A percentile compares a stretch with the other conserved stretches of the same genome.
phyloP scores from a whole-genome alignment of 1,140 invertebrate species.

The Capitella teleta region DNA sequence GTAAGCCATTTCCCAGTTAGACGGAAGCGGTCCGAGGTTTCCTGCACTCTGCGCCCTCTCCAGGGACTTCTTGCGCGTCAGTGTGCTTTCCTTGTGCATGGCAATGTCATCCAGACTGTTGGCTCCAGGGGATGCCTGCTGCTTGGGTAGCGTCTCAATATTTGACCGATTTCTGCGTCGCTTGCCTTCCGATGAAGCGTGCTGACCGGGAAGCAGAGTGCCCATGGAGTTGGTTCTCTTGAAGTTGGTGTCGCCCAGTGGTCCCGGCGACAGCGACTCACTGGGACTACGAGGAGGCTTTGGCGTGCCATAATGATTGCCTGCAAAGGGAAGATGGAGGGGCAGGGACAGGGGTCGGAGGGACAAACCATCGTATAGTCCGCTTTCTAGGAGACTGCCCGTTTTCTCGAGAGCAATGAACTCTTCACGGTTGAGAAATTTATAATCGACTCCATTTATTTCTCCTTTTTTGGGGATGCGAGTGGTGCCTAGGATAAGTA shows the following conservation, averaged over 20 bases:
- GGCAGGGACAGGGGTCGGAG: background rate
- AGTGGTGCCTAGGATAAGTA: constrained; percentile 47
- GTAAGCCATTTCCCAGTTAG: constrained; percentile 94
- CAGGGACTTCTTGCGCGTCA: constrained; percentile 21
- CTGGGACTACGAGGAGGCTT: constrained; percentile 36
- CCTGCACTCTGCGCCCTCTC: background rate
- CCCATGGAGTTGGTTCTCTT: constrained; percentile 29
- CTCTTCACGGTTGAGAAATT: constrained; percentile 51
- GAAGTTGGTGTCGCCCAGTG: constrained; percentile 27
- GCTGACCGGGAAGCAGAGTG: constrained; percentile 43
- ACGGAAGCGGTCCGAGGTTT: constrained; percentile 75
- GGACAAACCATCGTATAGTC: constrained; percentile 52
- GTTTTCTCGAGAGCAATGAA: constrained; percentile 51
- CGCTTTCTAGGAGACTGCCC: constrained; percentile 56
- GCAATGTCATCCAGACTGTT: background rate
- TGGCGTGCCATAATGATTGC: constrained; percentile 46
- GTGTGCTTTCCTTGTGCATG: constrained; percentile 2
- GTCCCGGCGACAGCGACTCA: constrained; percentile 28
- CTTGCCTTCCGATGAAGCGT: constrained; percentile 50
- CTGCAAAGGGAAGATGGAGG: no score
- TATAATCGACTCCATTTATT: constrained; percentile 57
- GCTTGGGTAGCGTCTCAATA: constrained; percentile 14
- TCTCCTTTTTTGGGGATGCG: constrained; percentile 50
- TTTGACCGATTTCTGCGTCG: constrained; percentile 49
- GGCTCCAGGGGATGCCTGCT: background rate